These are phyloP conservation scores for Dromas ardeola DNA, from an alignment of 2,113 vertebrate species.

Conservation along the genomic window DNA sequence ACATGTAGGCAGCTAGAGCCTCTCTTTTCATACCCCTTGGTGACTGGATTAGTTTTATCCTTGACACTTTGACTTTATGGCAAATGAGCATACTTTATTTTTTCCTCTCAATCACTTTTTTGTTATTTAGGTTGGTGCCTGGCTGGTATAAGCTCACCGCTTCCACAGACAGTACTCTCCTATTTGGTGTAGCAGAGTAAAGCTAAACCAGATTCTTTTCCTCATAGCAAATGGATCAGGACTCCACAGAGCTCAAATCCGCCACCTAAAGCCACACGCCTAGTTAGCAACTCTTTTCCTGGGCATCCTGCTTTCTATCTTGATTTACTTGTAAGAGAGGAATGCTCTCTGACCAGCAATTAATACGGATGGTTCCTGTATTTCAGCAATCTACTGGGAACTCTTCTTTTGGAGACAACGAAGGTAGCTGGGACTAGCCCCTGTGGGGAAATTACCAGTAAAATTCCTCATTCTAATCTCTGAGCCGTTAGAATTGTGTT, in stretches of 20 bases:
- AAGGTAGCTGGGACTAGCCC: not conserved
- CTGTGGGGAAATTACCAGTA: not conserved
- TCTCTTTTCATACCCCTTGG: not conserved
- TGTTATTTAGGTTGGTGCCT: not conserved
- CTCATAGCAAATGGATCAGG: not conserved
- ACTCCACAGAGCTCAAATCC: not conserved
- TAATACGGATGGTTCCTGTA: not conserved
- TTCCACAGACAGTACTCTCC: not conserved
- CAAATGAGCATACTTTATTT: not conserved
- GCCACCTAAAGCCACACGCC: not conserved
- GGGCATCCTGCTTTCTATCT: not conserved
- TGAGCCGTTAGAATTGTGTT: not conserved
- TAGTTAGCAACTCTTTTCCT: not conserved
- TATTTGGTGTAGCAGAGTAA: not conserved
- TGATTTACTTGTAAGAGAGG: not conserved
- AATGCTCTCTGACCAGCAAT: not conserved
- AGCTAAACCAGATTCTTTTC: not conserved
- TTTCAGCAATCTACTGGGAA: not conserved
- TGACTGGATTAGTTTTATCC: not conserved
- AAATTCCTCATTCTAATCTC: not conserved
- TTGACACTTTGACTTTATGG: not conserved
- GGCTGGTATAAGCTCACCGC: not conserved
- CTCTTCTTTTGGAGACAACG: not conserved
- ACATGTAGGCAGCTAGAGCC: not conserved
- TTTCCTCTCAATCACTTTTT: not conserved